Conservation (phyloP, 2,797 vertebrate species). For the Myiotriccus ornatus region DNA sequence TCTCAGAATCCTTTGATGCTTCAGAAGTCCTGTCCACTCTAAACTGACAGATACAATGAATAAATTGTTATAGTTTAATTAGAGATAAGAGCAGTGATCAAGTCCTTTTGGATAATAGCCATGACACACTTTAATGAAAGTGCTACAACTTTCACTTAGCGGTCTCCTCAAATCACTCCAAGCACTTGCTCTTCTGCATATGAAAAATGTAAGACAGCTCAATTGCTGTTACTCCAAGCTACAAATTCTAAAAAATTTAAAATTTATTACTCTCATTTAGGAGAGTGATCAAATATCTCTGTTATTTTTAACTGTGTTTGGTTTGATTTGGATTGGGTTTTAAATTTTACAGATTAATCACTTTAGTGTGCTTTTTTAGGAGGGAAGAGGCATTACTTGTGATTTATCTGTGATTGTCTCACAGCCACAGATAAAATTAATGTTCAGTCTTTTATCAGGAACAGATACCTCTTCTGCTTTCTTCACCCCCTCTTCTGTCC, state of each 20-base stretch:
- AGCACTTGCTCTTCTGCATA: background rate
- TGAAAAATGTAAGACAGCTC: background rate
- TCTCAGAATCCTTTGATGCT: background rate
- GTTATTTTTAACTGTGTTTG: background rate
- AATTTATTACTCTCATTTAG: background rate
- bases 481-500: background rate
- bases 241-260: background rate
- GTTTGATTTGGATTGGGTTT: background rate
- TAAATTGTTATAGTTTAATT: conserved; percentile 34
- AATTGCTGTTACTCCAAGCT: background rate
- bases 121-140: background rate
- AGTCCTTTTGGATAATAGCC: conserved; percentile 8
- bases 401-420: background rate
- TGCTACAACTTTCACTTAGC: background rate
- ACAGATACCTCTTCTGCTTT: background rate
- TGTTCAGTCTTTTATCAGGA: background rate
- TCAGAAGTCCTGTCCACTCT: background rate
- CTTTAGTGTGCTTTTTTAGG: background rate
- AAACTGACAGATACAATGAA: background rate
- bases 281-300: background rate
- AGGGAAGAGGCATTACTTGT: background rate
- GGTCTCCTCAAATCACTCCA: background rate
- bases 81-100: background rate
- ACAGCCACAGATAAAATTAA: background rate
- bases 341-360: background rate